A percentile compares a stretch with the other conserved stretches of the same genome.
These are phyloP conservation scores for Acanthacorydalis orientalis DNA, from an alignment of 2,888 invertebrate genomes.

Conservation along the genomic window DNA sequence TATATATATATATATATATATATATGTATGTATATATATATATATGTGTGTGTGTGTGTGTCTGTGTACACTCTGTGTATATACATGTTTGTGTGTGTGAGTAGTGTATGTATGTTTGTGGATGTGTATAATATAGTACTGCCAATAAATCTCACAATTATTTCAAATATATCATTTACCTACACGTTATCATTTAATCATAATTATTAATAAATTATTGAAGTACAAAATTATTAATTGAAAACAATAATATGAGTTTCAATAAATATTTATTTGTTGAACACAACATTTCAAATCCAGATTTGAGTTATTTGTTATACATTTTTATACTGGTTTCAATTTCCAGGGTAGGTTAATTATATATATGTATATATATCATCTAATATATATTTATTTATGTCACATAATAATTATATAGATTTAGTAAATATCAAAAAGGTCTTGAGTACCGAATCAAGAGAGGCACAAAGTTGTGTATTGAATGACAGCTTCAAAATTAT, in stretches of 20 bases:
- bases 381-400: not conserved
- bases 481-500: constrained; percentile 2
- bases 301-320: constrained; percentile 3
- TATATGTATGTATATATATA: no score
- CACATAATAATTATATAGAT: not conserved
- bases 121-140: no score
- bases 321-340: not conserved
- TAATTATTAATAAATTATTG: constrained; percentile 1
- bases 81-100: no score
- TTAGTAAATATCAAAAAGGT: constrained; percentile 17
- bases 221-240: not conserved
- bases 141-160: constrained; percentile 7
- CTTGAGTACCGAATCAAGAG: constrained; percentile 18
- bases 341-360: not conserved
- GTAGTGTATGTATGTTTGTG: no score
- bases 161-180: no score
- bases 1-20: no score
- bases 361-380: no score
- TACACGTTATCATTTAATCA: constrained; percentile 4
- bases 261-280: constrained; percentile 5
- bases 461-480: constrained; percentile 18
- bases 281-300: constrained; percentile 5
- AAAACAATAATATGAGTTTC: constrained; percentile 2
- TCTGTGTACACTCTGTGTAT: no score
- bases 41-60: no score